Conservation (phyloP, 2,888 invertebrate genomes). For the Nemotelus nigrinus region DNA sequence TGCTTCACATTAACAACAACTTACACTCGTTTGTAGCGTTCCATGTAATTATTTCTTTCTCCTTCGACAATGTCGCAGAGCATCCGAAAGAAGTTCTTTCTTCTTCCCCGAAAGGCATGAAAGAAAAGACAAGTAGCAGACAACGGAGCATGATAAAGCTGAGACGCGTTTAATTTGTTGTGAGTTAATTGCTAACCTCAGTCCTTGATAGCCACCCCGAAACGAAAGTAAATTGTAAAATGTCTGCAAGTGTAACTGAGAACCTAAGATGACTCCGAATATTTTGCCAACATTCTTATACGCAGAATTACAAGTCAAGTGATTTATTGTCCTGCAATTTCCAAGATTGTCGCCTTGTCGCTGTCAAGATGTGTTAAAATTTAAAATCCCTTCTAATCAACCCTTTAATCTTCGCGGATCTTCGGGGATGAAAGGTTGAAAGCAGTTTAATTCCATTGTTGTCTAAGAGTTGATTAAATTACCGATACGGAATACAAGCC, state of each 20-base stretch:
- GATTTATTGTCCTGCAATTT: constrained; percentile 42
- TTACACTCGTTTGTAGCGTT: constrained; percentile 30
- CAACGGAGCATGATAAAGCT: constrained; percentile 1
- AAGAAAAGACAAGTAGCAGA: constrained; percentile 2
- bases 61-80: background rate
- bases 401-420: constrained; percentile 7
- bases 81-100: background rate
- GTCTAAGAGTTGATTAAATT: background rate
- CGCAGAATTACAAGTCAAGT: constrained; percentile 34
- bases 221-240: background rate
- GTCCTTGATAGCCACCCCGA: constrained; percentile 35
- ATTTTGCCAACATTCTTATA: constrained; percentile 17
- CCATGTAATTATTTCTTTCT: constrained; percentile 36
- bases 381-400: constrained; percentile 34
- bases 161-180: constrained; percentile 40
- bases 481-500: background rate
- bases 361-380: constrained; percentile 36
- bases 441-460: background rate
- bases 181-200: constrained; percentile 43
- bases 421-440: background rate
- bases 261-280: background rate
- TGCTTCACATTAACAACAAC: constrained; percentile 33
- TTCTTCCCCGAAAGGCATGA: background rate
- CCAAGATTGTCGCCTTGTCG: constrained; percentile 22
- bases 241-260: background rate